Percentiles rank a stretch among this genome's conserved stretches.
These are phyloP conservation scores for Agelas oroides DNA, from an alignment of 37 sponge, comb jelly and placozoan genomes.

Conservation along the genomic window DNA sequence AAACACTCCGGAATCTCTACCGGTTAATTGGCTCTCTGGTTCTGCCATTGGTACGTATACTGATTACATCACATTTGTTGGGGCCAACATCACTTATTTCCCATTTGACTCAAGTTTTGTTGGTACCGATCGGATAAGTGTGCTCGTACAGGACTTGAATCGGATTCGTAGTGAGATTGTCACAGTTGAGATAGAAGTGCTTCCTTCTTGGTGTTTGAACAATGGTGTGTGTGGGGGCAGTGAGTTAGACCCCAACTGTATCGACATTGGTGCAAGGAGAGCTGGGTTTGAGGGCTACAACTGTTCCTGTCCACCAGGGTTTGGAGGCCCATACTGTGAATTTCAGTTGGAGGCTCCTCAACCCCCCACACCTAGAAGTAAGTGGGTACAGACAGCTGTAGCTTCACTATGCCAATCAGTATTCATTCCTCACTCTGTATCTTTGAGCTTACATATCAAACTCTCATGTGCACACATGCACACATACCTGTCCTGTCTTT, in stretches of 20 bases:
- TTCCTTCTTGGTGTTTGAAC: constrained; percentile 75
- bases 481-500: no score
- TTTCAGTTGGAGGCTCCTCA: not conserved
- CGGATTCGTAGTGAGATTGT: constrained; percentile 1
- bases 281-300: constrained; percentile 32
- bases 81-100: constrained; percentile 68
- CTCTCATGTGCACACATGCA: no score
- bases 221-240: constrained; percentile 80
- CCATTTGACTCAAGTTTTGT: constrained; percentile 41
- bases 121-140: constrained; percentile 51
- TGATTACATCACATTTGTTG: constrained; percentile 72
- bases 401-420: no score
- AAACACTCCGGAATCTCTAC: constrained; percentile 51
- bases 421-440: no score
- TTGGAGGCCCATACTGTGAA: constrained; percentile 72
- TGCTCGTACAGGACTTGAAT: constrained; percentile 40
- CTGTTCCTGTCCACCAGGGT: constrained; percentile 75
- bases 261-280: constrained; percentile 41
- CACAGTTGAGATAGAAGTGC: constrained; percentile 45
- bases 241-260: constrained; percentile 57
- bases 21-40: constrained; percentile 40
- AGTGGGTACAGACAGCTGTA: not conserved
- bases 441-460: no score
- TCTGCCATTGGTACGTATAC: not conserved
- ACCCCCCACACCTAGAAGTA: constrained; percentile 44